Conservation (phyloP, 2,113 vertebrate species). For the Syngnathoides biaculeatus region DNA sequence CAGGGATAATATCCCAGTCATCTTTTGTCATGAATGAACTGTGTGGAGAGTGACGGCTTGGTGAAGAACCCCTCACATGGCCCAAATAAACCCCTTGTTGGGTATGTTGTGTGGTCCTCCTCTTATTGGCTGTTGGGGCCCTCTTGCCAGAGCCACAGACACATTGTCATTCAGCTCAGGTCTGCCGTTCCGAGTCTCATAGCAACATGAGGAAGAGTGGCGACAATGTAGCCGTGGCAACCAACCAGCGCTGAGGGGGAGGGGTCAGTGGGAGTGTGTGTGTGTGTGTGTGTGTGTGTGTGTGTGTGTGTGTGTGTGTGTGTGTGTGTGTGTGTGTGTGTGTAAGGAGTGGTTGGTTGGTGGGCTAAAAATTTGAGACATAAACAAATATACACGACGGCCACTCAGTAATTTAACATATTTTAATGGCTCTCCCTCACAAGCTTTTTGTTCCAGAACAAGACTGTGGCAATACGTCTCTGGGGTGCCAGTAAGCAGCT, state of each 20-base stretch:
- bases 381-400: conserved; percentile 19
- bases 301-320: conserved; percentile 15
- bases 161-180: conserved; percentile 71
- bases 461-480: conserved; percentile 4
- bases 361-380: not conserved
- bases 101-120: conserved; percentile 50
- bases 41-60: not conserved
- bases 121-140: conserved; percentile 55
- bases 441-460: conserved; percentile 18
- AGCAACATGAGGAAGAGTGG: conserved; percentile 69
- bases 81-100: conserved; percentile 38
- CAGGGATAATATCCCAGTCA: not conserved
- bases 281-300: conserved; percentile 9
- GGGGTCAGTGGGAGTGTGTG: conserved; percentile 36
- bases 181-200: conserved; percentile 67
- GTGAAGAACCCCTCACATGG: conserved; percentile 22
- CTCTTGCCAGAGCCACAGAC: conserved; percentile 53
- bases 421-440: conserved; percentile 8
- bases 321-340: conserved; percentile 9
- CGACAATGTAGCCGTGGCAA: conserved; percentile 69
- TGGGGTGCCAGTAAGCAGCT: conserved; percentile 8
- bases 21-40: not conserved
- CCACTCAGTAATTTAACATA: conserved; percentile 33
- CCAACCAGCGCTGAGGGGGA: conserved; percentile 61
- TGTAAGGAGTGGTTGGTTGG: not conserved